Conservation (phyloP, 1,140 invertebrate species). For the Fopius arisanus region DNA sequence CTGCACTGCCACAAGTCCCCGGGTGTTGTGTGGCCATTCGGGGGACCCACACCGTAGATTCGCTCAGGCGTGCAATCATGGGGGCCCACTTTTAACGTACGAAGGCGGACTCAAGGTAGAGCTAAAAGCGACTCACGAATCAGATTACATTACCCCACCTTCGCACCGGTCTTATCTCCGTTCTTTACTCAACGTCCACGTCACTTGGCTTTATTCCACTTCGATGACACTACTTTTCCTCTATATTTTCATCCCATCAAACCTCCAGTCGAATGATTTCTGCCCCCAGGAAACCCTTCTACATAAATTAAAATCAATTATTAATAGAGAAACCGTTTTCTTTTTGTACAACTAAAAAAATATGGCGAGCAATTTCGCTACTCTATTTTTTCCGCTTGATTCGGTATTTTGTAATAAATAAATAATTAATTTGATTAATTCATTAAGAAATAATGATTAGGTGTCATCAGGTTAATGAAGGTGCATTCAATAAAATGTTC, state of each 20-base stretch:
- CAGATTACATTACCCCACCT: constrained; percentile 59
- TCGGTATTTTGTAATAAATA: no score
- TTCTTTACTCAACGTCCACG: constrained; percentile 44
- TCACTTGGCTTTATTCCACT: background rate
- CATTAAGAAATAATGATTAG: background rate
- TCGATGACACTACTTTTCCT: background rate
- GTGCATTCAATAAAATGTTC: background rate
- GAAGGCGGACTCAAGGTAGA: constrained; percentile 40
- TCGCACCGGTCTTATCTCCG: constrained; percentile 58
- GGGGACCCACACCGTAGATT: constrained; percentile 1
- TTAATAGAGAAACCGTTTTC: no score
- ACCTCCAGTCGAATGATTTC: no score
- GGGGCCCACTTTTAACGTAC: background rate
- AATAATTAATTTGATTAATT: no score
- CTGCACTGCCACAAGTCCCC: constrained; percentile 51
- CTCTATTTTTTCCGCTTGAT: no score
- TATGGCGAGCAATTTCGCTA: no score
- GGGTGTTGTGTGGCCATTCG: constrained; percentile 22
- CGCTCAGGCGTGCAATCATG: constrained; percentile 51
- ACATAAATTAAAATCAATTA: no score
- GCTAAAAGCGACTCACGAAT: constrained; percentile 59
- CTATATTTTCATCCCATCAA: background rate
- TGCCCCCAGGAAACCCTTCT: no score
- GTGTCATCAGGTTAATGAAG: background rate
- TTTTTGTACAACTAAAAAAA: no score